Evolutionary conservation across 2,888 invertebrate genomes (phyloP).

Genomic region (Acholoe squamosa): DNA sequence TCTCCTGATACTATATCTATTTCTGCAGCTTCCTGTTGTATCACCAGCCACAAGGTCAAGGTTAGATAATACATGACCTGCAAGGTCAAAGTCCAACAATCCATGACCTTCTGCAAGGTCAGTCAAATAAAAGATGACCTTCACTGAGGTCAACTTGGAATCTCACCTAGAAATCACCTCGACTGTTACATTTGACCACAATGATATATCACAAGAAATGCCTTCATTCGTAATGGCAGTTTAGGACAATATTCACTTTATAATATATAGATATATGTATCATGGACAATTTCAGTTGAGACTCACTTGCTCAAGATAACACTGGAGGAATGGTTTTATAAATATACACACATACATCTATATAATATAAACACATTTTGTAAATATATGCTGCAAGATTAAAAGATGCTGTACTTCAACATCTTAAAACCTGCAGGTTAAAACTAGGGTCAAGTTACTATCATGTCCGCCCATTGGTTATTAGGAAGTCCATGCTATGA

Average conservation of each 20-base stretch:
- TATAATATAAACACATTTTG: conserved; percentile 3
- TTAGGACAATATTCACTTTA: neutral
- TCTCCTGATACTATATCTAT: neutral
- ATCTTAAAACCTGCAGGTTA: neutral
- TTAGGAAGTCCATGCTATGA: neutral
- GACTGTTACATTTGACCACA: conserved; percentile 6
- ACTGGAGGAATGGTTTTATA: conserved; percentile 2
- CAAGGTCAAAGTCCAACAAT: too few species aligned
- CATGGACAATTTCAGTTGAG: neutral
- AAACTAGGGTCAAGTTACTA: neutral
- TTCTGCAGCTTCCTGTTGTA: neutral
- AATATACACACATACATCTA: conserved; percentile 10
- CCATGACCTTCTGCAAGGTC: too few species aligned
- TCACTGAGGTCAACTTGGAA: too few species aligned
- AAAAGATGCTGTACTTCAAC: neutral
- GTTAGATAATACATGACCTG: neutral
- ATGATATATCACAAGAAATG: conserved; percentile 11
- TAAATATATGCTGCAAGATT: neutral
- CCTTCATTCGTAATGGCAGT: neutral
- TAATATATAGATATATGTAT: conserved; percentile 44
- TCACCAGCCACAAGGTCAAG: neutral
- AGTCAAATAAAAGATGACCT: too few species aligned
- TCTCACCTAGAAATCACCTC: too few species aligned
- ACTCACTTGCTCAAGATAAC: too few species aligned
- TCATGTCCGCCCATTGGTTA: conserved; percentile 34